These are phyloP conservation scores for Acropternis orthonyx DNA, from an alignment of 2,797 vertebrate species.

Conservation along the genomic window DNA sequence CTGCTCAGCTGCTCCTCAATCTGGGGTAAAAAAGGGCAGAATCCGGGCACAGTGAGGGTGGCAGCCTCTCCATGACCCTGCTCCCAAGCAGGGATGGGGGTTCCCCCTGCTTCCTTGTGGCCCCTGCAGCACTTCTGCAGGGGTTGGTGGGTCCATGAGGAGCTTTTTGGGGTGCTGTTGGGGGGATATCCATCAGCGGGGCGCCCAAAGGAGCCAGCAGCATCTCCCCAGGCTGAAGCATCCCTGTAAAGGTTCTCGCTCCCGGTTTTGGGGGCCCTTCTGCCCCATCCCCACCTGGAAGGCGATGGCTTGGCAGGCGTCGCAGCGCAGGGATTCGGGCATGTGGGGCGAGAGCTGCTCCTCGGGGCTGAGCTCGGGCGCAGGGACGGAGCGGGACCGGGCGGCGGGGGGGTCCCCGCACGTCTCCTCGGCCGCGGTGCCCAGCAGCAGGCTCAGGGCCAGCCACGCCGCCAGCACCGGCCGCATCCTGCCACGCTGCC, in stretches of 20 bases:
- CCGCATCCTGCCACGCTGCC: slow-evolving; percentile 11
- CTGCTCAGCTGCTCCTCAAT: slow-evolving; percentile 67
- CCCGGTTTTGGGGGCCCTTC: rapidly evolving
- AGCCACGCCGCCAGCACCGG: not conserved
- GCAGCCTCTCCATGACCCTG: rapidly evolving
- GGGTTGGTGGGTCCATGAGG: not conserved
- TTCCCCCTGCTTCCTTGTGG: rapidly evolving
- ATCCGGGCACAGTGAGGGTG: rapidly evolving
- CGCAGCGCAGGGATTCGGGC: slow-evolving; percentile 69
- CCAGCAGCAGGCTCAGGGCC: not conserved
- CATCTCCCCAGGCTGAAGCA: not conserved
- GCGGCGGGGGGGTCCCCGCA: not conserved
- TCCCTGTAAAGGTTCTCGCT: rapidly evolving
- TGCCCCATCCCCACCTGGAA: slow-evolving; percentile 61
- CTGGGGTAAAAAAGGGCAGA: slow-evolving; percentile 30
- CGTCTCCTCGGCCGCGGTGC: rapidly evolving
- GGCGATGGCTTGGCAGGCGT: slow-evolving; percentile 68
- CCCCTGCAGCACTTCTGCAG: rapidly evolving
- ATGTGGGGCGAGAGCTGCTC: slow-evolving; percentile 71
- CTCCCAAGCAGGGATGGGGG: rapidly evolving
- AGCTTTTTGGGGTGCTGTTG: not conserved
- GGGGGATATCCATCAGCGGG: not conserved
- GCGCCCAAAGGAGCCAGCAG: not conserved
- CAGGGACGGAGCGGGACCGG: not conserved
- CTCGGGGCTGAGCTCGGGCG: slow-evolving; percentile 66